Evolutionary conservation across 2,113 vertebrate genomes (phyloP), one percentile per base, ranked within the genome.

Genomic region (Carettochelys insculpta): DNA sequence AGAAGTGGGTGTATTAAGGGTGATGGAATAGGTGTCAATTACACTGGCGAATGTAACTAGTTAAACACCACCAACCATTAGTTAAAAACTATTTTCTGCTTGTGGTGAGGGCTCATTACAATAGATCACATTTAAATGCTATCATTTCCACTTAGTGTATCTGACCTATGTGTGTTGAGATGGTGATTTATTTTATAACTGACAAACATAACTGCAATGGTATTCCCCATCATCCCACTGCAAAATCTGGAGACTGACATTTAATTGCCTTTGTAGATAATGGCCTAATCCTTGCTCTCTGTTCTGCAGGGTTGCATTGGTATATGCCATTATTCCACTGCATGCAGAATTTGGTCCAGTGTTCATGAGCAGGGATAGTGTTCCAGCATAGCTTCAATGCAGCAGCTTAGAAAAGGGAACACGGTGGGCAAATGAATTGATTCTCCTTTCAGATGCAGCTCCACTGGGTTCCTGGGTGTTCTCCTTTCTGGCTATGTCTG

Each of bases 11-110:
- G 96, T 94, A 86, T 89, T 53, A 95, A 93, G 92, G 86, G 91
- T 89, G 97, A 92, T 92, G 94, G 96, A 97, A 94, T 89, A 93
- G 92, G 95, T 96, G 94, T 96, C 94, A 75, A 34, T 97, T 94
- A 96, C 93, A 81, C 80, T 89, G 94, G 94, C 89, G 96, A 95
- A 89, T 94, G 51, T 86, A 83, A 92, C 94, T n/a, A 5, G 90
- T 96, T 92, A 91, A 94, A 85, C 96, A 92, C 86, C 82, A 34
- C 89, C 87, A 51, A 48, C 89, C 93, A 52, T 93, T 95, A 94
- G 80, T 92, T 94, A 91, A 95, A 88, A 96, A 90, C 77, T 38
- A 65, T 61, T 65, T 91, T 96, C 71, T 92, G 31, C 52, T 73
- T 38, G 31, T 95, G 58, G 82, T 93, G 77, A 4, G 56, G 5